Percentiles rank a stretch among this genome's conserved stretches.
Evolutionary conservation across 2,888 invertebrate species (phyloP).

Genomic region (Elmis aenea): DNA sequence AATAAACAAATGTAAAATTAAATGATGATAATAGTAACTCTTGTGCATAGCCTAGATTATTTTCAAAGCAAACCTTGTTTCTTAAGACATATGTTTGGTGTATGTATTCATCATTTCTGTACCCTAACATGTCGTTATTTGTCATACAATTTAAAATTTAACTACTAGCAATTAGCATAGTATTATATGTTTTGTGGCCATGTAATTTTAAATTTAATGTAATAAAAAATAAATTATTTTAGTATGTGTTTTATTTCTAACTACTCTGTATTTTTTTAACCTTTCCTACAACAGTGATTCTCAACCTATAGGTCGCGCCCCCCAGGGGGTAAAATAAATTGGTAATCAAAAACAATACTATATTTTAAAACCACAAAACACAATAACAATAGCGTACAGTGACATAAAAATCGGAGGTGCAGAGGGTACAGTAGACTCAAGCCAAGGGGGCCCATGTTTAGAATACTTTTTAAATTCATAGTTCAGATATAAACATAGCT

Average conservation of each 20-base stretch:
- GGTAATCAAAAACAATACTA: too few relatives aligned
- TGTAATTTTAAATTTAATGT: conserved; percentile 51
- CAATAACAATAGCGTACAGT: too few relatives aligned
- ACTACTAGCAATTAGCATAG: conserved; percentile 39
- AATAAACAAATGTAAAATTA: conserved; percentile 1
- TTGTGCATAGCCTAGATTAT: conserved; percentile 36
- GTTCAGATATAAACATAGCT: too few relatives aligned
- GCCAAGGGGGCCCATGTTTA: too few relatives aligned
- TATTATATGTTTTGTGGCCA: conserved; percentile 50
- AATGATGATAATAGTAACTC: conserved; percentile 25
- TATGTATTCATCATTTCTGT: conserved; percentile 21
- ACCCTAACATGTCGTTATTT: conserved; percentile 19
- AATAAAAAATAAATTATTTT: conserved; percentile 48
- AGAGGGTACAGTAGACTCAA: too few relatives aligned
- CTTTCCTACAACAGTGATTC: too few relatives aligned
- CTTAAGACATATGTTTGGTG: conserved; percentile 20
- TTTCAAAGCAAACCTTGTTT: conserved; percentile 19
- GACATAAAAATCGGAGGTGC: too few relatives aligned
- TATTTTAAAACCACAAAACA: too few relatives aligned
- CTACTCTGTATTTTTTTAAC: too few relatives aligned
- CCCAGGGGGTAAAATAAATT: too few relatives aligned
- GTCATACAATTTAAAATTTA: conserved; percentile 25
- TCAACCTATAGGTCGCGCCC: too few relatives aligned
- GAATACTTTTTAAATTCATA: too few relatives aligned
- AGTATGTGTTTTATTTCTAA: conserved; percentile 16